These are phyloP conservation scores for Lepidurus apus DNA, from an alignment of 1,140 invertebrate genomes.

Conservation along the genomic window DNA sequence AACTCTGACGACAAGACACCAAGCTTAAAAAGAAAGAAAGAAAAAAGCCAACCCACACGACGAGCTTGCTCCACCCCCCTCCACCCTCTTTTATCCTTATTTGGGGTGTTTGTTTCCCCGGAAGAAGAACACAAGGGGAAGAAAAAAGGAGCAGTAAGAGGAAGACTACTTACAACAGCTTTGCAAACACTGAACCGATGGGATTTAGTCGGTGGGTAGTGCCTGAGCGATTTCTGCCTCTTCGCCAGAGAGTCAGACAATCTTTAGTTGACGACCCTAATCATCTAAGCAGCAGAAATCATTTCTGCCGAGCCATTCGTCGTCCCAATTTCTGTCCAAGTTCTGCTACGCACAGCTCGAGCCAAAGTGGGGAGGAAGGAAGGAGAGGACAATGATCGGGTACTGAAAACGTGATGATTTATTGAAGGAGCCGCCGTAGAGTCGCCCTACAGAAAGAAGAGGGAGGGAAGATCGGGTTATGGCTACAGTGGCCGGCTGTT, in stretches of 20 bases:
- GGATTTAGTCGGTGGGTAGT: neutral
- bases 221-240: neutral
- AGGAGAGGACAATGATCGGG: neutral
- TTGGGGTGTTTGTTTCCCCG: too few relatives aligned
- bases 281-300: neutral
- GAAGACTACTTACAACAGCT: neutral
- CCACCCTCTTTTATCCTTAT: neutral
- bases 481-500: conserved; percentile 16
- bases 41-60: neutral
- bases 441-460: neutral
- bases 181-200: neutral
- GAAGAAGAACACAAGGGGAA: neutral
- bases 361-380: too few relatives aligned
- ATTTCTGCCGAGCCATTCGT: neutral
- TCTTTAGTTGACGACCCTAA: neutral
- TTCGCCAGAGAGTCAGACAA: neutral
- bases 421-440: neutral
- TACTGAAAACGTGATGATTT: neutral
- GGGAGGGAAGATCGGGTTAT: conserved; percentile 6
- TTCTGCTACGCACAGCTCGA: too few relatives aligned
- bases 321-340: too few relatives aligned
- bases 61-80: neutral
- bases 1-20: neutral
- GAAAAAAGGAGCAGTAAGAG: neutral
- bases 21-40: neutral